A percentile compares a stretch with the other conserved stretches of the same genome.
Evolutionary conservation across 2,888 invertebrate species (phyloP).

Genomic region (Volucella bombylans): DNA sequence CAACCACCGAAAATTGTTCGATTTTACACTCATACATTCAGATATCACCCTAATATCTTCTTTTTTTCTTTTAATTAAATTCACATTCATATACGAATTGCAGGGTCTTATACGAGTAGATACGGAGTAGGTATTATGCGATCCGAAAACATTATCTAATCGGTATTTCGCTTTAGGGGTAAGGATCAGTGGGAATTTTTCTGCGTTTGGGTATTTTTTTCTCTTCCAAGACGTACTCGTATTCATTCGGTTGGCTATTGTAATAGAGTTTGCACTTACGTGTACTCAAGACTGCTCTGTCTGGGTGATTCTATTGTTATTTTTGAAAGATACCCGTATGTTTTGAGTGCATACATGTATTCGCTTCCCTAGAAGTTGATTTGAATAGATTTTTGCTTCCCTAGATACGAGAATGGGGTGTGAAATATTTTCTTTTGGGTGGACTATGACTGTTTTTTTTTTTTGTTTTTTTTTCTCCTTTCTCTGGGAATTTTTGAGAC

Average conservation of each 20-base stretch:
- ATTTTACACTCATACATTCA: slow-evolving; percentile 14
- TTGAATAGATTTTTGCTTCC: slow-evolving; percentile 6
- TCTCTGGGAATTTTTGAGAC: slow-evolving; percentile 1
- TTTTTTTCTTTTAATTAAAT: slow-evolving; percentile 55
- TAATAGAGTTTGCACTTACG: slow-evolving; percentile 3
- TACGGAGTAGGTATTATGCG: background rate
- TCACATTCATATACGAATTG: slow-evolving; percentile 42
- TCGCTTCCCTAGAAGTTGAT: slow-evolving; percentile 23
- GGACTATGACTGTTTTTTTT: too few species aligned
- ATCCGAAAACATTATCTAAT: slow-evolving; percentile 63
- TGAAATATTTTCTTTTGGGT: background rate
- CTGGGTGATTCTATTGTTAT: slow-evolving; percentile 46
- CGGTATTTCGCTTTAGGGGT: slow-evolving; percentile 47
- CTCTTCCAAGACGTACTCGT: slow-evolving; percentile 21
- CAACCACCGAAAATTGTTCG: slow-evolving; percentile 65
- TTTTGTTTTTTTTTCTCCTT: too few species aligned
- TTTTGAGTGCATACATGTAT: slow-evolving; percentile 13
- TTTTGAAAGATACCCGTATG: slow-evolving; percentile 32
- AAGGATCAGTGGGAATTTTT: slow-evolving; percentile 65
- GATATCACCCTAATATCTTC: slow-evolving; percentile 54
- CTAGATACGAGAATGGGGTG: background rate
- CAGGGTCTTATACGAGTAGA: slow-evolving; percentile 1
- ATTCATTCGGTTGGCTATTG: background rate
- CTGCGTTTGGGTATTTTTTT: background rate
- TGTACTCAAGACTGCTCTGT: background rate